Conservation (phyloP, 2,888 invertebrate genomes). For the Galeruca laticollis region DNA sequence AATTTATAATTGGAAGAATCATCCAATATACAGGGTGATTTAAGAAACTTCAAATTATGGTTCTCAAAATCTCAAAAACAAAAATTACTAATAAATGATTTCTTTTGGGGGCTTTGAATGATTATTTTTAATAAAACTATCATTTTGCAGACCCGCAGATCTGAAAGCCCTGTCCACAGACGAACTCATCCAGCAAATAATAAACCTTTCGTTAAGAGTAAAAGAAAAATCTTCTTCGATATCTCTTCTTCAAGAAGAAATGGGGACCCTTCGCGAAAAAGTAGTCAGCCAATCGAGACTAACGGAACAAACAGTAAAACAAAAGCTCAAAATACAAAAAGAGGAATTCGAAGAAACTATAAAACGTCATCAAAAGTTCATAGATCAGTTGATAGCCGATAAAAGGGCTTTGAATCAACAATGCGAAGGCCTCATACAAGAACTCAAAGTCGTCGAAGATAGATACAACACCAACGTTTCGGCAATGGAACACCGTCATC, state of each 20-base stretch:
- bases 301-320: conserved; percentile 63
- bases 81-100: too few species aligned
- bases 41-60: too few species aligned
- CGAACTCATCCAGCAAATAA: conserved; percentile 73
- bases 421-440: conserved; percentile 76
- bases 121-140: conserved; percentile 1
- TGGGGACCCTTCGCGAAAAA: conserved; percentile 71
- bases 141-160: conserved; percentile 66
- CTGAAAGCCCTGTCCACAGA: conserved; percentile 71
- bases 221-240: conserved; percentile 74
- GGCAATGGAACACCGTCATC: conserved; percentile 80
- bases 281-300: conserved; percentile 63
- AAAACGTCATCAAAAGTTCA: conserved; percentile 84
- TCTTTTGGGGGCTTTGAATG: too few species aligned
- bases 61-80: too few species aligned
- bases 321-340: conserved; percentile 72
- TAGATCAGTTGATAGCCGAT: conserved; percentile 84
- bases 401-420: conserved; percentile 83
- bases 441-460: conserved; percentile 75
- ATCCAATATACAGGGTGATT: too few species aligned
- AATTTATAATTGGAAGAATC: too few species aligned
- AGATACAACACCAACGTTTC: conserved; percentile 75
- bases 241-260: conserved; percentile 72
- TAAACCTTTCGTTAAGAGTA: conserved; percentile 72
- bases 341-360: conserved; percentile 81